phyloP scores from a whole-genome alignment of 2,888 invertebrate species.

The Hirtodrosophila alboralis region DNA sequence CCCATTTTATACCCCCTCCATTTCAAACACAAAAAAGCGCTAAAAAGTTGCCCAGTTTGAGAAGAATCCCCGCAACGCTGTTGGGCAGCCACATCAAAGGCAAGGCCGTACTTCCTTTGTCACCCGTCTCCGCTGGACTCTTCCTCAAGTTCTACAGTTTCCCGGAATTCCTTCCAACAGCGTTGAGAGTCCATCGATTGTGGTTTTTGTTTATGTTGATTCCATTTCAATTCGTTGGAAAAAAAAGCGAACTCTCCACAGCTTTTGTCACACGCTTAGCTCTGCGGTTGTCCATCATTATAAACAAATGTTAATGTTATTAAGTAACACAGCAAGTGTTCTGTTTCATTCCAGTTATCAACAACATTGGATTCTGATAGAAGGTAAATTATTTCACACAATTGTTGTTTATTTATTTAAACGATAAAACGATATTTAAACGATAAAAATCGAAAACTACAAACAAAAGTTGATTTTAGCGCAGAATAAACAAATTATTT shows the following conservation, averaged over 20 bases:
- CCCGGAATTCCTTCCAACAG: too few species aligned
- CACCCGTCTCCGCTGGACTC: background rate
- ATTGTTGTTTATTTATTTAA: constrained; percentile 22
- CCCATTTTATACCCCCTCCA: background rate
- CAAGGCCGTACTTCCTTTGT: constrained; percentile 29
- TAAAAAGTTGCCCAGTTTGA: constrained; percentile 39
- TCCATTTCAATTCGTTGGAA: constrained; percentile 53
- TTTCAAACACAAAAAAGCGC: background rate
- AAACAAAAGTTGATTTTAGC: too few species aligned
- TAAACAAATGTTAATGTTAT: constrained; percentile 6
- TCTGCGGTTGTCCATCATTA: constrained; percentile 48
- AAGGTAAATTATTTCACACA: constrained; percentile 28
- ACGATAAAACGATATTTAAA: too few species aligned
- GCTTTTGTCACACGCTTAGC: constrained; percentile 53
- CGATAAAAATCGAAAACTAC: too few species aligned
- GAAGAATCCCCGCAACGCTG: constrained; percentile 18
- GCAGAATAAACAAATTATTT: too few species aligned
- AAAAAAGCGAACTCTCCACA: constrained; percentile 7
- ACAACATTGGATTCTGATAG: constrained; percentile 20
- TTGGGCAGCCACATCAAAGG: constrained; percentile 59
- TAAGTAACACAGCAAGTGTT: constrained; percentile 13
- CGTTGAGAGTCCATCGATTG: constrained; percentile 60
- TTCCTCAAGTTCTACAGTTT: too few species aligned
- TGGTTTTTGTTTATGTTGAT: constrained; percentile 67
- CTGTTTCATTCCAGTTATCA: constrained; percentile 8